Percentiles rank a stretch among this genome's conserved stretches.
phyloP scores from a whole-genome alignment of 2,888 invertebrate species.

The Chirona hameri region DNA sequence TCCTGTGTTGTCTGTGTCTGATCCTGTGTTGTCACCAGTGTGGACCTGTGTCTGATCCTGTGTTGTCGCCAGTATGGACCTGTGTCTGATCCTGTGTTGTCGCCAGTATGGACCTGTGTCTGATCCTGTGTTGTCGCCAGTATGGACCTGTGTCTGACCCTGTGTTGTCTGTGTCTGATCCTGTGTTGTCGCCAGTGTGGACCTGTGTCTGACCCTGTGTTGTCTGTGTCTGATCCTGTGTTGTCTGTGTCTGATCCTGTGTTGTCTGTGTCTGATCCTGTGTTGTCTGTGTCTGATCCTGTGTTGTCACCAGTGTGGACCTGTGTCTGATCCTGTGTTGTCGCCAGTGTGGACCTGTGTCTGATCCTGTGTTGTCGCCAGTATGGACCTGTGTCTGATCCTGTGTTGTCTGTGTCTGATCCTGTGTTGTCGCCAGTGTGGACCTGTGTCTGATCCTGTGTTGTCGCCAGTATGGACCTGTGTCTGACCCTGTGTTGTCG shows the following conservation, averaged over 20 bases:
- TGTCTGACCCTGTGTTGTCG: too few relatives aligned
- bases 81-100: too few relatives aligned
- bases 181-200: neutral
- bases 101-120: neutral
- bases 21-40: constrained; percentile 47
- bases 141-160: constrained; percentile 58
- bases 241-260: too few relatives aligned
- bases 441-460: constrained; percentile 53
- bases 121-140: constrained; percentile 44
- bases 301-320: constrained; percentile 55
- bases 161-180: too few relatives aligned
- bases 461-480: too few relatives aligned
- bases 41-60: constrained; percentile 57
- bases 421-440: constrained; percentile 52
- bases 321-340: constrained; percentile 49
- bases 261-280: too few relatives aligned
- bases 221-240: neutral
- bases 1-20: too few relatives aligned
- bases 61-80: too few relatives aligned
- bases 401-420: neutral
- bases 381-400: too few relatives aligned
- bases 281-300: constrained; percentile 22
- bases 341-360: too few relatives aligned
- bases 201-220: constrained; percentile 27
- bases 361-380: too few relatives aligned